phyloP scores from a whole-genome alignment of 1,140 invertebrate species.

The Drosophila arawakana region DNA sequence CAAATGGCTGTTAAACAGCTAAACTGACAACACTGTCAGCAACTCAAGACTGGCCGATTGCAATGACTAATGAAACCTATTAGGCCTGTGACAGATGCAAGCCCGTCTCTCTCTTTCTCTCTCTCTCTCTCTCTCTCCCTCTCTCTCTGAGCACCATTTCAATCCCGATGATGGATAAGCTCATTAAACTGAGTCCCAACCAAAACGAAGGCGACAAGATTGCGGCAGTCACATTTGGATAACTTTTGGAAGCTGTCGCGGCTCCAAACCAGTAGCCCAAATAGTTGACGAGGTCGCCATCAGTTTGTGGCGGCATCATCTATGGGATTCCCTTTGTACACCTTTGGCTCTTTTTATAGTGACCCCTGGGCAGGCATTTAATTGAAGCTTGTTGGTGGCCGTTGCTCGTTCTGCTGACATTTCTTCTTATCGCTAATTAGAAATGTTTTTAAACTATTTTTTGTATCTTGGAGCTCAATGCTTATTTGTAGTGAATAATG shows the following conservation, averaged over 20 bases:
- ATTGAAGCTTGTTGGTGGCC: constrained; percentile 73
- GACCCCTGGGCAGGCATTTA: constrained; percentile 57
- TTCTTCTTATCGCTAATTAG: constrained; percentile 60
- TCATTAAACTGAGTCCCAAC: constrained; percentile 68
- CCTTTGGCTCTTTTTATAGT: constrained; percentile 1
- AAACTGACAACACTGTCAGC: background rate
- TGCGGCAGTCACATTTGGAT: constrained; percentile 16
- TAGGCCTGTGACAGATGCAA: constrained; percentile 78
- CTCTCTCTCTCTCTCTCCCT: constrained; percentile 6
- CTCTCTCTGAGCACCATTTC: background rate
- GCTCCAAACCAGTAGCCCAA: constrained; percentile 42
- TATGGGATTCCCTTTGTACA: constrained; percentile 17
- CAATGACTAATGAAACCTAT: constrained; percentile 81
- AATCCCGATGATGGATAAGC: constrained; percentile 73
- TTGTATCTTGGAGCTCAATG: constrained; percentile 1
- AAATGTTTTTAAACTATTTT: constrained; percentile 11
- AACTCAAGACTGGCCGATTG: constrained; percentile 52
- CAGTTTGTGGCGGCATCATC: constrained; percentile 30
- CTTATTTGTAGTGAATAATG: background rate
- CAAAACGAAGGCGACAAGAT: constrained; percentile 41
- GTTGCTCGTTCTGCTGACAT: constrained; percentile 41
- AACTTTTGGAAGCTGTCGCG: constrained; percentile 2
- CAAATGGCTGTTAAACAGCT: no score
- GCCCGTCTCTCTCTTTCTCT: background rate
- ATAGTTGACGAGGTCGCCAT: constrained; percentile 27